Base-by-base conservation (phyloP, 2,888 invertebrate species). In the Crocallis elinguaria region DNA sequence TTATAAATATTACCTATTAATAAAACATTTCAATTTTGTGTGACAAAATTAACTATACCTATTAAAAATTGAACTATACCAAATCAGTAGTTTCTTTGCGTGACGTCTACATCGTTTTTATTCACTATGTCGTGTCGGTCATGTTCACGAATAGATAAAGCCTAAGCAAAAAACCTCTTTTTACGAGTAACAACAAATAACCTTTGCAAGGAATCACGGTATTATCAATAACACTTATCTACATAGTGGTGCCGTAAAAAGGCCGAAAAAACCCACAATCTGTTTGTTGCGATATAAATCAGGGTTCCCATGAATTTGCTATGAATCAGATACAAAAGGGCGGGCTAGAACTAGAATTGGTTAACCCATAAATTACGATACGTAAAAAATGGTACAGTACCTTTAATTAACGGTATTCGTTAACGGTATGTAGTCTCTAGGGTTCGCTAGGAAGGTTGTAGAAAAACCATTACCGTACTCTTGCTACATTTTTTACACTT, bases 281-380 rank as follows among this genome's bases (percentile, higher is more conserved):
- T 70, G 63, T 77, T 74, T 68, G 44, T 45, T 37, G 57, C 56
- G 71, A 72, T 79, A 79, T 71, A 75, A 76, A 79, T 79, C 76
- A 67, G 57, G 64, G 61, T 51, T 61, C 62, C 60, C 66, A 65
- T 66, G 63, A 70, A 70, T 67, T 67, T 65, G 58, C 66, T 49
- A 57, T 45, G 60, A 54, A 49, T 60, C 55, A 61, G 50, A 44
- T 62, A 57, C 57, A 44, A 60, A 63, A 58, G 57, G 54, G 50
- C 64, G 57, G 42, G 49, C 57, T 43, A 64, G 69, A 33, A 33
- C 6, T 0, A 72, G 69, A 35, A 39, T 27, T 23, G 39, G 0
- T 5, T 11, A 39, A 32, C 43, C 17, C 11, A 19, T 32, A 11
- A 30, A 25, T 36, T 23, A 0, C 33, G 25, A n/a, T 25, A 25